These are phyloP conservation scores for Willowsia nigromaculata DNA, from an alignment of 2,888 invertebrate genomes.

Conservation along the genomic window DNA sequence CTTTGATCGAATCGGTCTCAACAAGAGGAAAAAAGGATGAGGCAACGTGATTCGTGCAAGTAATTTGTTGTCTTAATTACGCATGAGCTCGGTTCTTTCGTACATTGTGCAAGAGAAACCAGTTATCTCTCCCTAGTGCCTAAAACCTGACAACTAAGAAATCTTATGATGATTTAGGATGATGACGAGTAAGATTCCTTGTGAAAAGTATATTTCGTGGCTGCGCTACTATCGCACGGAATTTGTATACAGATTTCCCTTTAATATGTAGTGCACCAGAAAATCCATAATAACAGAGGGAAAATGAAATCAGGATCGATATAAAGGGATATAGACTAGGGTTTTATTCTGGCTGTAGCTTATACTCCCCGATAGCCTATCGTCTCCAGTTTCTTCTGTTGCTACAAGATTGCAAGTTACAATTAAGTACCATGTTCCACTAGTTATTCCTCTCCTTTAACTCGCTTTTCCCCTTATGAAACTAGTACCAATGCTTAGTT, in stretches of 20 bases:
- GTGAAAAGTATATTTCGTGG: neutral
- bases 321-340: slow-evolving; percentile 31
- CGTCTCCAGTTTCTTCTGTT: neutral
- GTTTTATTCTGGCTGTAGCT: neutral
- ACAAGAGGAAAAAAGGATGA: too few relatives aligned
- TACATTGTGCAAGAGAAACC: neutral
- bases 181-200: neutral
- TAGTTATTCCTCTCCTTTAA: slow-evolving; percentile 18
- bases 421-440: slow-evolving; percentile 12
- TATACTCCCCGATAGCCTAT: neutral
- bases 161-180: neutral
- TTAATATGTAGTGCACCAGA: neutral
- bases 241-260: neutral
- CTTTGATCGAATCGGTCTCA: too few relatives aligned
- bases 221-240: neutral
- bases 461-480: neutral
- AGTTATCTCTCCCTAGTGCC: neutral
- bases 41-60: too few relatives aligned
- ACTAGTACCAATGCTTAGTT: neutral
- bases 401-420: slow-evolving; percentile 2
- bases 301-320: slow-evolving; percentile 76
- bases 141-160: neutral
- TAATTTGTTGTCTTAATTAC: too few relatives aligned
- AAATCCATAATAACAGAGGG: slow-evolving; percentile 13
- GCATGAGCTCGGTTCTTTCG: too few relatives aligned